A percentile compares a stretch with the other conserved stretches of the same genome.
Conservation (phyloP, 2,888 invertebrate genomes). For the Drosophila fungiperda region DNA sequence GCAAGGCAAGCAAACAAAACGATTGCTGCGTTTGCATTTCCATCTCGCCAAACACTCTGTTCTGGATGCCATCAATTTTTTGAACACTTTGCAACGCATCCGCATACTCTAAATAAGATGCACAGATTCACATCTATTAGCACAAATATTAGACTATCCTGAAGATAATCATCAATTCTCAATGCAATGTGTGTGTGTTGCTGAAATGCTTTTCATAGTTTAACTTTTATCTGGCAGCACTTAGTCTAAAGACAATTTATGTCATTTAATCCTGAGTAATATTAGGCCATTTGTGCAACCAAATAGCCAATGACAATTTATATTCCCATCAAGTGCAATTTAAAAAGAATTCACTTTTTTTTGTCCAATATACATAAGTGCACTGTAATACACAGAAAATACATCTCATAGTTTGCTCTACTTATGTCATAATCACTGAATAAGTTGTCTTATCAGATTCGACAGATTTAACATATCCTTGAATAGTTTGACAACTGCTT, state of each 20-base stretch:
- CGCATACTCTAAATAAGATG: not conserved
- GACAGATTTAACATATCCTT: not conserved
- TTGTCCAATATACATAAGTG: not conserved
- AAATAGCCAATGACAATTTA: not conserved
- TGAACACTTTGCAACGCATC: slow-evolving; percentile 4
- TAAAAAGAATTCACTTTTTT: not conserved
- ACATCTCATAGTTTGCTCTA: not conserved
- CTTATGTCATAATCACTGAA: not conserved
- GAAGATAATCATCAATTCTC: not conserved
- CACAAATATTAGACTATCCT: too few relatives aligned
- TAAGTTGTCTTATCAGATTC: not conserved
- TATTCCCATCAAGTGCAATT: not conserved
- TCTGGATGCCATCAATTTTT: not conserved
- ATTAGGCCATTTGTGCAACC: not conserved
- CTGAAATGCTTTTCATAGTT: not conserved
- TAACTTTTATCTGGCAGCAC: not conserved
- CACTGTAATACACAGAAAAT: not conserved
- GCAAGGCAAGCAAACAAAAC: slow-evolving; percentile 51
- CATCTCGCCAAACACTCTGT: not conserved
- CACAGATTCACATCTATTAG: not conserved
- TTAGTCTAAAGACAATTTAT: not conserved
- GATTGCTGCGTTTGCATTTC: slow-evolving; percentile 10
- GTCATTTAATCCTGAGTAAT: not conserved
- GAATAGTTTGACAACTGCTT: not conserved
- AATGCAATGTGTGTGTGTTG: not conserved